Evolutionary conservation across 2,797 vertebrate species (phyloP).

Genomic region (Philypnodon macrostomus): DNA sequence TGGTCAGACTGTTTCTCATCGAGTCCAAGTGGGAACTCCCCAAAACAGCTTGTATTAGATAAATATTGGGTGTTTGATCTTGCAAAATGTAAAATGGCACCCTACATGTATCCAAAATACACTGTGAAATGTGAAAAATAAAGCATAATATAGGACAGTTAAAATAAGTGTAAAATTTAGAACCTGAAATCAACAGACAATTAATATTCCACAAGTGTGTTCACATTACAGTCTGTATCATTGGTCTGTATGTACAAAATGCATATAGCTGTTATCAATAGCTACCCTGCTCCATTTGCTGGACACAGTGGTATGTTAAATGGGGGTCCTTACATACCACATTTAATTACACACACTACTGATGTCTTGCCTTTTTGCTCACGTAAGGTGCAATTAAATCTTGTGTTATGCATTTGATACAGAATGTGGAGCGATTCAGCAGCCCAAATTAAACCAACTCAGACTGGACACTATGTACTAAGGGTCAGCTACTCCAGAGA

Average conservation of each 20-base stretch:
- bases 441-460: slow-evolving; percentile 19
- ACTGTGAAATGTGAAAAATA: too few relatives aligned
- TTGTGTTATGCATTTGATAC: slow-evolving; percentile 53
- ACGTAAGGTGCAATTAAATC: slow-evolving; percentile 51
- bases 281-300: slow-evolving; percentile 5
- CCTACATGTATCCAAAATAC: too few relatives aligned
- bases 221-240: too few relatives aligned
- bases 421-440: slow-evolving; percentile 27
- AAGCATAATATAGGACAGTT: too few relatives aligned
- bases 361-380: slow-evolving; percentile 13
- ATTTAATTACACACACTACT: slow-evolving; percentile 12
- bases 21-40: too few relatives aligned
- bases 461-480: slow-evolving; percentile 10
- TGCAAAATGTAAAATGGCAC: too few relatives aligned
- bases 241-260: slow-evolving; percentile 16
- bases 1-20: too few relatives aligned
- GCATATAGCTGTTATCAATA: slow-evolving; percentile 2
- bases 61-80: too few relatives aligned
- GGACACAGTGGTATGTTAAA: slow-evolving; percentile 14
- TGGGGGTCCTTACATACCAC: slow-evolving; percentile 30
- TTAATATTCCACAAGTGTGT: too few relatives aligned
- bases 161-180: too few relatives aligned
- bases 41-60: too few relatives aligned
- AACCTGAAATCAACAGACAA: too few relatives aligned
- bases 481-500: slow-evolving; percentile 28